Base-by-base conservation (phyloP, 2,888 invertebrate species). In the Odontocerum albicorne region DNA sequence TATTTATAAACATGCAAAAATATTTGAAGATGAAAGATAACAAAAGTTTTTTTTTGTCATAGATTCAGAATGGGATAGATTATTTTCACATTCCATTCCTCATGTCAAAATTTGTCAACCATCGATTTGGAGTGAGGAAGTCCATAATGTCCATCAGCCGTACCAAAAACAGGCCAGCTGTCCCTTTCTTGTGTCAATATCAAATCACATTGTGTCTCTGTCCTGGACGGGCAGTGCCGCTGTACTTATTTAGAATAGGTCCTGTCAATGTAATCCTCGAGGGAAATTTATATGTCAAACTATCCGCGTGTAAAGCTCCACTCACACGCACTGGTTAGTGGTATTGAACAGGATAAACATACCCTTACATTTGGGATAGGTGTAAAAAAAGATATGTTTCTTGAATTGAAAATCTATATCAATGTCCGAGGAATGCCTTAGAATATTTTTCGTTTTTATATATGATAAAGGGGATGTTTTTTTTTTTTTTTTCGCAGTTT, bases 241-340 rank as follows among this genome's bases (percentile, higher is more conserved):
- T 53, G 49, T 54, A 58, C 54, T 58, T 58, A 58, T 58, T 58
- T 58, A 58, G 58, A 58, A 54, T 58, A 54, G 58, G 53, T 46
- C 49, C 44, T 54, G 58, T 58, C 58, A 58, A 54, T 55, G 50
- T 49, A 45, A 50, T 33, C 54, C 58, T 54, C 58, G 17, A 16
- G 58, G 58, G 58, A 58, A 58, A 58, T 58, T 58, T 58, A 58
- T 58, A 50, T 57, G 57, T 54, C 58, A 58, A 58, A 58, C 58
- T 58, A 54, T 58, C 54, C 58, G 39, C 58, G 58, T 55, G 49
- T 46, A 27, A 58, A 27, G 27, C 27, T 10, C 10, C 27, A 10
- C 4, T 27, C 27, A 10, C 27, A 27, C 10, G 6, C 6, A 4
- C 10, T 27, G 27, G 4, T 27, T 27, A 7, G 27, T 27, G 27